Percentiles rank a stretch among this genome's conserved stretches.
These are phyloP conservation scores for Naso thynnoides DNA, from an alignment of 2,797 vertebrate genomes.

Conservation along the genomic window DNA sequence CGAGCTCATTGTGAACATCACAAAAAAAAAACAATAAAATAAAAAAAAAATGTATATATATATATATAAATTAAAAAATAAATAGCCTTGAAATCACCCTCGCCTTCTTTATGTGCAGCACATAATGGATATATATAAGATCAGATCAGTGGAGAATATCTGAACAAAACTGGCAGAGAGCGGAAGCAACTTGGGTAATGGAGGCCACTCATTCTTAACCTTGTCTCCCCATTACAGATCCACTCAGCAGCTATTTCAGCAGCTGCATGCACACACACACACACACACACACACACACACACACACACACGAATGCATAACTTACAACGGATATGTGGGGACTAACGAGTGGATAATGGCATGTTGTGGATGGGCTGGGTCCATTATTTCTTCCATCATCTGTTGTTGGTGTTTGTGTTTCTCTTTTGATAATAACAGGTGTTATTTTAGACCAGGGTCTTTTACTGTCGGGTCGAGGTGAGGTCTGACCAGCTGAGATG, in stretches of 20 bases:
- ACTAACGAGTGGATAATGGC: constrained; percentile 74
- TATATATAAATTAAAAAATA: constrained; percentile 16
- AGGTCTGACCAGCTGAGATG: constrained; percentile 20
- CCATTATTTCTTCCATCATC: constrained; percentile 71
- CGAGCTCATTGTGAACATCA: constrained; percentile 2
- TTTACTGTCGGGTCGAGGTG: constrained; percentile 14
- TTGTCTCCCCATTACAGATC: constrained; percentile 66
- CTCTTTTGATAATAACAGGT: constrained; percentile 39
- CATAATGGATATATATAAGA: constrained; percentile 33
- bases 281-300: too few relatives aligned
- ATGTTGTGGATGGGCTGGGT: constrained; percentile 56
- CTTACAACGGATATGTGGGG: constrained; percentile 60
- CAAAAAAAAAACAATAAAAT: too few relatives aligned
- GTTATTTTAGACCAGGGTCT: constrained; percentile 26
- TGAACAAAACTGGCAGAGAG: constrained; percentile 48
- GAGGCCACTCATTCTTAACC: constrained; percentile 72
- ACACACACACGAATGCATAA: constrained; percentile 65
- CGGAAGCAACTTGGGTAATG: constrained; percentile 65
- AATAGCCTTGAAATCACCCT: too few relatives aligned
- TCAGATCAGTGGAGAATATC: constrained; percentile 41
- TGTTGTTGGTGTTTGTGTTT: constrained; percentile 50
- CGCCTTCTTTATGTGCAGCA: constrained; percentile 13
- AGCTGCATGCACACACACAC: constrained; percentile 39
- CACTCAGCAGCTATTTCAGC: constrained; percentile 71
- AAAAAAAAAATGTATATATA: too few relatives aligned